Evolutionary conservation across 2,113 vertebrate species (phyloP), one percentile per base, ranked within the genome.

Genomic region (Pachyramphus minor): DNA sequence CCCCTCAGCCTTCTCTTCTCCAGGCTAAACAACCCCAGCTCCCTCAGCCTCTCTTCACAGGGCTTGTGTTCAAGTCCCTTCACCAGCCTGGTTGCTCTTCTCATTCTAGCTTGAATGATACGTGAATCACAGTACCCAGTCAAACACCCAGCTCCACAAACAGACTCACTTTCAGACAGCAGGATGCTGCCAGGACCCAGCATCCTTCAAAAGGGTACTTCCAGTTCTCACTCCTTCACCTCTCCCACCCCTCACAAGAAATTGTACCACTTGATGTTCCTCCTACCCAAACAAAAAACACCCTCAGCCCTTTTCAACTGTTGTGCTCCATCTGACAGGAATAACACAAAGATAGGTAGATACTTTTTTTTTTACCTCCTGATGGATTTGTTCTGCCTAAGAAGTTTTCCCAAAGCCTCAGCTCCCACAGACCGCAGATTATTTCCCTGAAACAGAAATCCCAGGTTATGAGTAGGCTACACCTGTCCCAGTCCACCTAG

Each of bases 311-410:
- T 68, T 35, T 79, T 25, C 35, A 75, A 35, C 33, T 4, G 6
- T 8, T 37, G 63, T 31, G 19, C 31, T 74, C 60, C 39, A 56
- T 23, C 47, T 1, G 5, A 17, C 25, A 56, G 47, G 24, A 81
- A 31, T 0, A 41, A 47, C 18, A 64, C 49, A 37, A 41, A 93
- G 67, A 72, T 5, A 62, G 30, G n/a, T 1, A 59, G 22, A 5
- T 3, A 16, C 3, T 19, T 49, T 15, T 12, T 45, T 35, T 41
- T 97, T 98, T 78, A 99, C 99, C 98, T 99, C 68, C 85, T 97
- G 62, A 99, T 96, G 67, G 98, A 98, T 87, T 98, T 98, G 98
- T 99, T 99, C 87, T 98, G 98, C 39, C 97, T 96, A 69, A 99
- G 97, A 63, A 99, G 76, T 84, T 97, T 98, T 45, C 98, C 99